Conservation (phyloP, 92 coral and sea anemone genomes). For the Anthopleura xanthogrammica region DNA sequence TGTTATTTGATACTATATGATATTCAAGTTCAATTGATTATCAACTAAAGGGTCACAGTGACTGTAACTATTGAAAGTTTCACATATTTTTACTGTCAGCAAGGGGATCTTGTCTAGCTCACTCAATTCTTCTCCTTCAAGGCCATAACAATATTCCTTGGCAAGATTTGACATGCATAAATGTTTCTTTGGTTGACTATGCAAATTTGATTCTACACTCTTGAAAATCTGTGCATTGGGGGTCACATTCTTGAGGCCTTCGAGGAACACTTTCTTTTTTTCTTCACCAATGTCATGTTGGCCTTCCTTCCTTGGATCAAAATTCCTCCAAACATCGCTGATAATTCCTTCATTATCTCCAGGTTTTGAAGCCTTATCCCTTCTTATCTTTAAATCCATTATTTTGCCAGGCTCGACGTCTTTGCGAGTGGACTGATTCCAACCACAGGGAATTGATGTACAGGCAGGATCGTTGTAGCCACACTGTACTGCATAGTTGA, state of each 20-base stretch:
- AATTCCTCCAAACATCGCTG: neutral
- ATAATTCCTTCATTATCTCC: neutral
- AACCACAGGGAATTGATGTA: constrained; percentile 50
- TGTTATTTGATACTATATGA: too few relatives aligned
- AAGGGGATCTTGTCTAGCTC: too few relatives aligned
- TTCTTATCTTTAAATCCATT: neutral
- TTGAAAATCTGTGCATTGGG: neutral
- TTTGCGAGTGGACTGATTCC: constrained; percentile 44
- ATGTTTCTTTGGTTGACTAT: neutral
- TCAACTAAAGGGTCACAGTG: too few relatives aligned
- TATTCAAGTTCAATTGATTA: too few relatives aligned
- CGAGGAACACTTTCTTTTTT: neutral
- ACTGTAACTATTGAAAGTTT: too few relatives aligned
- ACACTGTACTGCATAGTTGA: constrained; percentile 40
- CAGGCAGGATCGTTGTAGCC: constrained; percentile 47
- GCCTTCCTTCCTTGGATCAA: neutral
- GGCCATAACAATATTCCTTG: neutral
- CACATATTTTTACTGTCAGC: too few relatives aligned
- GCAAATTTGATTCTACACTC: neutral
- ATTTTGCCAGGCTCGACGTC: constrained; percentile 33
- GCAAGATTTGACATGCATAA: neutral
- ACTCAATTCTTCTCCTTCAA: too few relatives aligned
- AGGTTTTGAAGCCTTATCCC: neutral
- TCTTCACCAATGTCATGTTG: neutral
- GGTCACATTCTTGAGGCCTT: neutral